phyloP scores from a whole-genome alignment of 2,888 invertebrate species.

The Dione juno region DNA sequence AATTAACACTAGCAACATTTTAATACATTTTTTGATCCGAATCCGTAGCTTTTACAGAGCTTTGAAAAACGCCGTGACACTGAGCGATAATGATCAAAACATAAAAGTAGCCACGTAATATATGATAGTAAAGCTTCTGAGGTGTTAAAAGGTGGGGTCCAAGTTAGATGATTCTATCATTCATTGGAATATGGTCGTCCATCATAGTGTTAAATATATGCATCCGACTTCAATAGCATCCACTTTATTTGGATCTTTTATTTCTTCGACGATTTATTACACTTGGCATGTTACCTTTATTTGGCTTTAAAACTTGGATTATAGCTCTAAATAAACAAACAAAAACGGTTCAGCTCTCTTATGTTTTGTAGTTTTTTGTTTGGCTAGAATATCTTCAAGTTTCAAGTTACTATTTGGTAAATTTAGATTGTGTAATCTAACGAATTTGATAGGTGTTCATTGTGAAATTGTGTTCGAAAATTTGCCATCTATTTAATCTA shows the following conservation, averaged over 20 bases:
- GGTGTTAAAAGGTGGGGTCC: constrained; percentile 80
- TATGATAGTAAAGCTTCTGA: constrained; percentile 79
- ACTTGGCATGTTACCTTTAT: constrained; percentile 35
- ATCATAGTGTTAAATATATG: constrained; percentile 80
- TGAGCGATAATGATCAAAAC: constrained; percentile 81
- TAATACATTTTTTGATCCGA: constrained; percentile 5
- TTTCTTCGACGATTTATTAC: constrained; percentile 63
- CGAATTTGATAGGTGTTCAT: not conserved
- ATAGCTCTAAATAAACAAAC: constrained; percentile 33
- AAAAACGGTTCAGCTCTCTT: constrained; percentile 26
- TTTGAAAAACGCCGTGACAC: constrained; percentile 62
- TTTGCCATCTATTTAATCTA: not conserved
- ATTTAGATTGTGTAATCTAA: not conserved
- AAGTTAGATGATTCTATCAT: constrained; percentile 82
- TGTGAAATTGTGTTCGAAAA: not conserved
- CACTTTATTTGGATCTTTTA: constrained; percentile 64
- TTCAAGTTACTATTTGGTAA: not conserved
- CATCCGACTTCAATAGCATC: constrained; percentile 65
- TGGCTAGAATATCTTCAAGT: not conserved
- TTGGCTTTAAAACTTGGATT: constrained; percentile 33
- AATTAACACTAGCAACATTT: constrained; percentile 12
- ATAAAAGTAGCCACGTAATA: constrained; percentile 80
- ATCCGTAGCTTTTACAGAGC: constrained; percentile 34
- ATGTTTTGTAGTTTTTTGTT: constrained; percentile 13
- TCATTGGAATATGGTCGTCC: constrained; percentile 80